A percentile compares a stretch with the other conserved stretches of the same genome.
Conservation (phyloP, 1,140 invertebrate species). For the Drosophila nebulosa region DNA sequence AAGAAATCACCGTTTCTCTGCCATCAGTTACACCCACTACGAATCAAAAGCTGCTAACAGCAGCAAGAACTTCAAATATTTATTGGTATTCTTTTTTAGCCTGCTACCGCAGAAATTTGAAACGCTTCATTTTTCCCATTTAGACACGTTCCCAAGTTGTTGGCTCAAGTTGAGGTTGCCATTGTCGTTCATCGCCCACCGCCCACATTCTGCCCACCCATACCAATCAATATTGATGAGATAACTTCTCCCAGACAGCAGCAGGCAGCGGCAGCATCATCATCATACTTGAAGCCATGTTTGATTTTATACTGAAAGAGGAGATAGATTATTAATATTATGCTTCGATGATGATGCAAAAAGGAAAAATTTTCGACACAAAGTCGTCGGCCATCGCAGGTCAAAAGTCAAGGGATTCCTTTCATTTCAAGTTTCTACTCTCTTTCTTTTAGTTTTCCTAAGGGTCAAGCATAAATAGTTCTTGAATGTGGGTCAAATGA, state of each 20-base stretch:
- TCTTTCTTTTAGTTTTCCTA: background rate
- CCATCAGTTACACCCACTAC: background rate
- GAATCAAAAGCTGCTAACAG: background rate
- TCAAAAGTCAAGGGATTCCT: slow-evolving; percentile 10
- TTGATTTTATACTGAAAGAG: slow-evolving; percentile 2
- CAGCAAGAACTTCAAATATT: slow-evolving; percentile 25
- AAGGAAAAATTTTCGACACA: slow-evolving; percentile 32
- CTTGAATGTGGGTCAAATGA: slow-evolving; percentile 40
- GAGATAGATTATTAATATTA: slow-evolving; percentile 45
- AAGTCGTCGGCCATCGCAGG: slow-evolving; percentile 4
- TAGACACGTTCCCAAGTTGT: slow-evolving; percentile 40
- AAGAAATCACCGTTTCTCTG: background rate
- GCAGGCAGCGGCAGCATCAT: slow-evolving; percentile 10
- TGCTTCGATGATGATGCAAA: slow-evolving; percentile 11
- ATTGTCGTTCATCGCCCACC: background rate
- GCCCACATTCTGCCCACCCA: background rate
- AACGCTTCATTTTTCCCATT: slow-evolving; percentile 45
- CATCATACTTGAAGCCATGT: slow-evolving; percentile 15
- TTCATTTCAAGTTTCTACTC: background rate
- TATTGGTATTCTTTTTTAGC: slow-evolving; percentile 32
- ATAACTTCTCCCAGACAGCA: slow-evolving; percentile 21
- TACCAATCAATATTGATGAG: slow-evolving; percentile 47
- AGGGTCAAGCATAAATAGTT: slow-evolving; percentile 32
- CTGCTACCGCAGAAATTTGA: slow-evolving; percentile 26
- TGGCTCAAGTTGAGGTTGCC: slow-evolving; percentile 6